phyloP scores from a whole-genome alignment of 2,888 invertebrate genomes.

The Plebejus melissa region DNA sequence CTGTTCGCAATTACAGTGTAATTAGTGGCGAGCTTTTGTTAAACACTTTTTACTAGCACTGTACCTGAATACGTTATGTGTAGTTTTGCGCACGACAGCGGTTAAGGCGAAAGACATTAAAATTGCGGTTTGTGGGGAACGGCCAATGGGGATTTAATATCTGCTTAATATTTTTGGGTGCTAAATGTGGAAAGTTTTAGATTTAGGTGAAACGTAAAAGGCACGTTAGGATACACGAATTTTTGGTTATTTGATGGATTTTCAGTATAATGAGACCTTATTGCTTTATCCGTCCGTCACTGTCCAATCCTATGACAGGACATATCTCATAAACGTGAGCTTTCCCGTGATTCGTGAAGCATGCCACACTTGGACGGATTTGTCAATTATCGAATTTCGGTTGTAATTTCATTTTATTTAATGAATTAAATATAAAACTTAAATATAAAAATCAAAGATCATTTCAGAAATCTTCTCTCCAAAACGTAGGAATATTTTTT shows the following conservation, averaged over 20 bases:
- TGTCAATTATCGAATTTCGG: background rate
- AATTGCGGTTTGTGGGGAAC: background rate
- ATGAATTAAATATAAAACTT: too few relatives aligned
- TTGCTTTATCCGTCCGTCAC: too few relatives aligned
- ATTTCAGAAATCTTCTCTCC: background rate
- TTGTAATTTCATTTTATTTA: background rate
- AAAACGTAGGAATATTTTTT: background rate
- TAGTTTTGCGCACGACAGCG: background rate
- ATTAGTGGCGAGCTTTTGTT: conserved; percentile 14
- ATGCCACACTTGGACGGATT: background rate
- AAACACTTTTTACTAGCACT: conserved; percentile 4
- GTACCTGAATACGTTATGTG: conserved; percentile 17
- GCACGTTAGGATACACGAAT: too few relatives aligned
- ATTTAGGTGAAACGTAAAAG: too few relatives aligned
- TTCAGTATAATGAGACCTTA: too few relatives aligned
- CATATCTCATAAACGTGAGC: too few relatives aligned
- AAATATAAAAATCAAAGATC: background rate
- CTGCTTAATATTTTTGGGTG: too few relatives aligned
- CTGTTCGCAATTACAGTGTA: conserved; percentile 12
- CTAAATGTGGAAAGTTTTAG: too few relatives aligned
- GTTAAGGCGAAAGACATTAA: background rate
- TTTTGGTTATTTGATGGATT: too few relatives aligned
- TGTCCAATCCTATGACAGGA: too few relatives aligned
- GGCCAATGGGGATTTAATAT: background rate
- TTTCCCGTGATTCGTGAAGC: too few relatives aligned